Evolutionary conservation across 2,888 invertebrate genomes (phyloP).

Genomic region (Eurytoma californica): DNA sequence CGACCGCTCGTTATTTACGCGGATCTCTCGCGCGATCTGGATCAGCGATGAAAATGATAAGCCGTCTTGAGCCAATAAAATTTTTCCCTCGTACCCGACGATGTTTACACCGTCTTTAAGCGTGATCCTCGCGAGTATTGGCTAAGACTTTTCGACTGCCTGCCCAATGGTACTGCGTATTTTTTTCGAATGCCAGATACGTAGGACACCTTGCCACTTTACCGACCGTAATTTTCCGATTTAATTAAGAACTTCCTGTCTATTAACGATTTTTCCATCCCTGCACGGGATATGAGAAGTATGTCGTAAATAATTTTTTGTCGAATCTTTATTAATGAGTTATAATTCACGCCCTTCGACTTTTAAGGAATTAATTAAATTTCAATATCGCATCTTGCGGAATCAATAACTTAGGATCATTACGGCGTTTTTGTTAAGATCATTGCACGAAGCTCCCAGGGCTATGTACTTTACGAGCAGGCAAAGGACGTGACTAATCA

Average conservation of each 20-base stretch:
- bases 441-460: no score
- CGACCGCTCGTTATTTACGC: conserved; percentile 35
- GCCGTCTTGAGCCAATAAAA: conserved; percentile 46
- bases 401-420: no score
- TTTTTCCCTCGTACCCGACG: conserved; percentile 42
- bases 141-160: no score
- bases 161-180: no score
- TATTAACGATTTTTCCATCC: conserved; percentile 20
- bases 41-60: conserved; percentile 47
- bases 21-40: conserved; percentile 47
- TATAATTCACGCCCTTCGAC: no score
- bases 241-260: neutral
- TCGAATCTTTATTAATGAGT: no score
- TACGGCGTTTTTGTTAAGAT: no score
- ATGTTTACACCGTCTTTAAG: conserved; percentile 52
- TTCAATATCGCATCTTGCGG: no score
- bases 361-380: no score
- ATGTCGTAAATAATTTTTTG: no score
- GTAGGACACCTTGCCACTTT: conserved; percentile 2
- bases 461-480: neutral
- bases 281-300: neutral
- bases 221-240: conserved; percentile 12
- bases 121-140: conserved; percentile 11
- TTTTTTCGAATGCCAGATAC: no score
- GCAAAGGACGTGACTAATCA: conserved; percentile 32